phyloP scores from a whole-genome alignment of 1,140 invertebrate genomes.

The Pseudomyrmex gracilis region DNA sequence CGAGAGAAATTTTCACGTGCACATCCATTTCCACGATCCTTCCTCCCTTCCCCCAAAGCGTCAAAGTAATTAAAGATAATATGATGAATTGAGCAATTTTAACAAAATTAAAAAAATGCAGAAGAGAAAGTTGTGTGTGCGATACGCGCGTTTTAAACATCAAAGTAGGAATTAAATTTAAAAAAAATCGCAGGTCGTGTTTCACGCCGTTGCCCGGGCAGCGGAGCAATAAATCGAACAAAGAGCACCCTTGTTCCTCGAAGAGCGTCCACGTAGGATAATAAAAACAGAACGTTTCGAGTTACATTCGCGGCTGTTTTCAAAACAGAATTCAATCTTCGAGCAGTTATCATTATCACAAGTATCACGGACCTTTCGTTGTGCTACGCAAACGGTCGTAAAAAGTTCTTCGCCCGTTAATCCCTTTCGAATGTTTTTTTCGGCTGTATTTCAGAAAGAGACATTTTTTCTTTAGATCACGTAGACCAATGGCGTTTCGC shows the following conservation, averaged over 20 bases:
- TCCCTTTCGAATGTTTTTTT: slow-evolving; percentile 28
- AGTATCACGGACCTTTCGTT: slow-evolving; percentile 35
- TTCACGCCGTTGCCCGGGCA: slow-evolving; percentile 26
- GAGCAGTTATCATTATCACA: slow-evolving; percentile 76
- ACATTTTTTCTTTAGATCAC: slow-evolving; percentile 28
- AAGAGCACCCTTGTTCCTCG: slow-evolving; percentile 68
- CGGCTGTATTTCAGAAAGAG: slow-evolving; percentile 2
- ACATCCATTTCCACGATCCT: slow-evolving; percentile 31
- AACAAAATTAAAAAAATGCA: background rate
- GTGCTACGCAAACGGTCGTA: slow-evolving; percentile 41
- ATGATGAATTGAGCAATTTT: slow-evolving; percentile 20
- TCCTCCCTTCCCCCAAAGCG: too few species aligned
- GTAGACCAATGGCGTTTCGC: background rate
- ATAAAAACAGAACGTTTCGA: slow-evolving; percentile 68
- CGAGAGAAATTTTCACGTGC: slow-evolving; percentile 51
- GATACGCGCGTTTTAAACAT: slow-evolving; percentile 17
- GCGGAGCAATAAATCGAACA: slow-evolving; percentile 64
- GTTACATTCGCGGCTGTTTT: slow-evolving; percentile 78
- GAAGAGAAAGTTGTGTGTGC: slow-evolving; percentile 20
- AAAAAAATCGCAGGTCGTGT: slow-evolving; percentile 46
- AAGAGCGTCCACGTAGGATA: slow-evolving; percentile 55
- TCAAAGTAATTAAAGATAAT: slow-evolving; percentile 43
- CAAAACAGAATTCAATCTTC: slow-evolving; percentile 80
- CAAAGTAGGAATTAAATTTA: slow-evolving; percentile 52
- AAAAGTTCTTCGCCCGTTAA: slow-evolving; percentile 46